Percentiles rank a stretch among this genome's conserved stretches.
Conservation (phyloP, 37 sponge, comb jelly and placozoan genomes). For the Aphrocallistes beatrix region DNA sequence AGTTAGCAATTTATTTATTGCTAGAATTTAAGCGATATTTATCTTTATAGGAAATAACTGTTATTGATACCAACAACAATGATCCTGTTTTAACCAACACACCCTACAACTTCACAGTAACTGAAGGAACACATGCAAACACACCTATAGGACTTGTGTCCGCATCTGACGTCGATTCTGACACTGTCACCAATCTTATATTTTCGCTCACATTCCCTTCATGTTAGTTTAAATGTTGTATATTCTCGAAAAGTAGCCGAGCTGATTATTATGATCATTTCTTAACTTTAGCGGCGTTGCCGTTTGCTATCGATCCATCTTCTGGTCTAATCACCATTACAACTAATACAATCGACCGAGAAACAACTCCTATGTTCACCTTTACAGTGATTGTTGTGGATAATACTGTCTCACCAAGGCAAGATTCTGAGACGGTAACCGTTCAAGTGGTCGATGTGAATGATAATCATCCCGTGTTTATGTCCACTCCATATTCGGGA, state of each 20-base stretch:
- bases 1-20: too few relatives aligned
- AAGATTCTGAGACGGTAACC: not conserved
- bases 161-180: not conserved
- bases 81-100: not conserved
- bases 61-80: conserved; percentile 4
- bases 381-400: conserved; percentile 39
- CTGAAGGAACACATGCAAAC: not conserved
- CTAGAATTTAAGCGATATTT: not conserved
- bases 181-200: not conserved
- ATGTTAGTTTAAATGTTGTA: not conserved
- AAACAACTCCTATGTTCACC: conserved; percentile 2
- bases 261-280: too few relatives aligned
- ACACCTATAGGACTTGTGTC: not conserved
- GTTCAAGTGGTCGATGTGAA: conserved; percentile 27
- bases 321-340: not conserved
- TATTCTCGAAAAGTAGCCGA: too few relatives aligned
- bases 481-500: not conserved
- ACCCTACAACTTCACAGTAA: not conserved
- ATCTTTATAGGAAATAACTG: not conserved
- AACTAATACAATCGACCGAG: conserved; percentile 47
- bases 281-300: not conserved
- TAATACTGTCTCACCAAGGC: conserved; percentile 14
- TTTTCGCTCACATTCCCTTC: not conserved
- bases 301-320: not conserved
- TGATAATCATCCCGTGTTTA: conserved; percentile 35